Base-by-base conservation (phyloP, 2,888 invertebrate species). In the Epirrhoe alternata region DNA sequence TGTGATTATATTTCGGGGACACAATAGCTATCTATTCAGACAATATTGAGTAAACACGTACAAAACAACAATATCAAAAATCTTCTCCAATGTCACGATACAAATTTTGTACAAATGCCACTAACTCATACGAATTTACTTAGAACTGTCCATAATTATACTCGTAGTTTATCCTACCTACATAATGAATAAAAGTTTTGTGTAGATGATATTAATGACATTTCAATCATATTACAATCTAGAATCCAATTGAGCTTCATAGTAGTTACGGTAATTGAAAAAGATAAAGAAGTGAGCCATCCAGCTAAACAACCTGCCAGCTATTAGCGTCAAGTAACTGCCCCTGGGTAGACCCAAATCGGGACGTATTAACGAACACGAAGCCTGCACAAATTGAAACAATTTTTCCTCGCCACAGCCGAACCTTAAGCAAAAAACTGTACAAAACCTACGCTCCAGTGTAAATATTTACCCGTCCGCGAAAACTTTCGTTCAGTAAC, bases 391-490 rank as follows among this genome's bases (percentile, higher is more conserved):
- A 75, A 79, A 77, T 78, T 81, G 77, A 85, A 87, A 84, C 83
- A 85, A 83, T 83, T 85, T 81, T 84, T 77, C 78, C 75, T 74
- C 78, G 81, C 86, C 86, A 82, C 86, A 87, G 78, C 75, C 74
- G 68, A 84, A 83, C 86, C 86, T 83, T 85, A 85, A 83, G 77
- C 80, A 84, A 86, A 87, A 87, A 88, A 80, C 73, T 56, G 70
- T 76, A 78, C 70, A 74, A 81, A 85, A 86, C 86, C 85, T 82
- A 83, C 83, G 84, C 80, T 86, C 80, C 82, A 81, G 85, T 85
- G 86, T 85, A 90, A 91, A 91, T 90, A 90, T 91, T 90, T 90
- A 85, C 87, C 80, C 78, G 78, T 80, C 81, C 84, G 83, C 86
- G 86, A 85, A 89, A 89, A 90, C 82, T 88, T 88, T 85, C 78